Conservation (phyloP, 2,888 invertebrate species). For the Eilema sororculum region DNA sequence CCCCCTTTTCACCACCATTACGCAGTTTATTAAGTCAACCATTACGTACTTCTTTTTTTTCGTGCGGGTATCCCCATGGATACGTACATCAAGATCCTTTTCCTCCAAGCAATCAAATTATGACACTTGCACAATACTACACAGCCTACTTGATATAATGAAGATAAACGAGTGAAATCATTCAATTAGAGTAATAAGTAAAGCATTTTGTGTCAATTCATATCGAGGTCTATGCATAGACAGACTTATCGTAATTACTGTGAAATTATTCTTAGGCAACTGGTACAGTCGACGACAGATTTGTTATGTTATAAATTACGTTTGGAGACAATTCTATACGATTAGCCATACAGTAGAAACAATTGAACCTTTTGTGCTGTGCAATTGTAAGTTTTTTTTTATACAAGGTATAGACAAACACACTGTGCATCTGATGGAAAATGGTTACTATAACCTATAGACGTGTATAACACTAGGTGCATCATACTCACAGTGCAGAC, state of each 20-base stretch:
- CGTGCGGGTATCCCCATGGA: too few species aligned
- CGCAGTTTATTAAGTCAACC: background rate
- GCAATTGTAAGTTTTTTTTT: too few species aligned
- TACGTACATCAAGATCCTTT: background rate
- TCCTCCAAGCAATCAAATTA: background rate
- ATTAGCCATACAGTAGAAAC: too few species aligned
- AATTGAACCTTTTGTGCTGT: too few species aligned
- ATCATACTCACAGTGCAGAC: too few species aligned
- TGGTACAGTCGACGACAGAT: slow-evolving; percentile 56
- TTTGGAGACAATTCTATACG: background rate
- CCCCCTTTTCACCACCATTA: too few species aligned
- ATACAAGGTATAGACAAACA: too few species aligned
- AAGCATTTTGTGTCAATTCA: slow-evolving; percentile 54
- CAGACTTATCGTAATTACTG: slow-evolving; percentile 73
- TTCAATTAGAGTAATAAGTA: slow-evolving; percentile 38
- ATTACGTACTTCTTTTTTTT: too few species aligned
- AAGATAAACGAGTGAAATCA: slow-evolving; percentile 33
- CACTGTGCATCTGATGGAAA: too few species aligned
- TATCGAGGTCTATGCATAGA: slow-evolving; percentile 63
- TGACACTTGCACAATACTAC: slow-evolving; percentile 20
- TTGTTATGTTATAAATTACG: slow-evolving; percentile 9
- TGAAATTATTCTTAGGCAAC: slow-evolving; percentile 75
- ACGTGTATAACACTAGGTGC: too few species aligned
- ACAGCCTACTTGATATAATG: slow-evolving; percentile 24
- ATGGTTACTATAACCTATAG: too few species aligned